phyloP scores from a whole-genome alignment of 1,140 invertebrate genomes.

The Leucophenga varia region DNA sequence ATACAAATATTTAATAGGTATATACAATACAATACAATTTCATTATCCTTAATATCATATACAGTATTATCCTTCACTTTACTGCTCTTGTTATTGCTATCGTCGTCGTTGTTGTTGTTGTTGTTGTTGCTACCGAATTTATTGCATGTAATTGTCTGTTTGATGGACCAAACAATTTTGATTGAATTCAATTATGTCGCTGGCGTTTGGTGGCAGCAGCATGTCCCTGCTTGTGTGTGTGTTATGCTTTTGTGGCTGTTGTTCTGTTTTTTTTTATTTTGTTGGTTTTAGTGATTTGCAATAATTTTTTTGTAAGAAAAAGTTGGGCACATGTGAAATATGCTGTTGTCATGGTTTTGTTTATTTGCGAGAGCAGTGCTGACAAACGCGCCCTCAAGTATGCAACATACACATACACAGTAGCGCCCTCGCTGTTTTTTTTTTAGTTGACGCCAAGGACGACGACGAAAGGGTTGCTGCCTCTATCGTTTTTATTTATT shows the following conservation, averaged over 20 bases:
- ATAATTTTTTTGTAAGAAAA: conserved; percentile 29
- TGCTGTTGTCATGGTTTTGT: conserved; percentile 51
- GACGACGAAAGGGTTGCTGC: conserved; percentile 25
- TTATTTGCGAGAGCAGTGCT: conserved; percentile 27
- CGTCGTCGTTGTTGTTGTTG: too few species aligned
- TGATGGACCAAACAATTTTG: conserved; percentile 56
- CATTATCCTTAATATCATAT: too few species aligned
- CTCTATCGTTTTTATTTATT: conserved; percentile 1
- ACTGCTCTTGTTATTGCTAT: conserved; percentile 9
- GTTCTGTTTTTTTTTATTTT: conserved; percentile 15
- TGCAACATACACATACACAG: neutral
- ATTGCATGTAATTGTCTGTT: conserved; percentile 48
- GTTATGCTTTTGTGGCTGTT: conserved; percentile 9
- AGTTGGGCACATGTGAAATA: conserved; percentile 38
- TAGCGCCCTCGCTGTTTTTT: too few species aligned
- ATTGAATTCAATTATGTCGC: conserved; percentile 52
- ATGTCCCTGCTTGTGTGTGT: neutral
- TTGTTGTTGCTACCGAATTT: too few species aligned
- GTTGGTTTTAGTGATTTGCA: conserved; percentile 54
- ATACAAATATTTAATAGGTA: too few species aligned
- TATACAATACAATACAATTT: too few species aligned
- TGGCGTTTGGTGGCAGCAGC: too few species aligned
- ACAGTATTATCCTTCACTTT: neutral
- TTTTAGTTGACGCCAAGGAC: neutral
- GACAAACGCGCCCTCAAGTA: conserved; percentile 25